phyloP scores from a whole-genome alignment of 2,888 invertebrate genomes.

The Drosophila eohydei region DNA sequence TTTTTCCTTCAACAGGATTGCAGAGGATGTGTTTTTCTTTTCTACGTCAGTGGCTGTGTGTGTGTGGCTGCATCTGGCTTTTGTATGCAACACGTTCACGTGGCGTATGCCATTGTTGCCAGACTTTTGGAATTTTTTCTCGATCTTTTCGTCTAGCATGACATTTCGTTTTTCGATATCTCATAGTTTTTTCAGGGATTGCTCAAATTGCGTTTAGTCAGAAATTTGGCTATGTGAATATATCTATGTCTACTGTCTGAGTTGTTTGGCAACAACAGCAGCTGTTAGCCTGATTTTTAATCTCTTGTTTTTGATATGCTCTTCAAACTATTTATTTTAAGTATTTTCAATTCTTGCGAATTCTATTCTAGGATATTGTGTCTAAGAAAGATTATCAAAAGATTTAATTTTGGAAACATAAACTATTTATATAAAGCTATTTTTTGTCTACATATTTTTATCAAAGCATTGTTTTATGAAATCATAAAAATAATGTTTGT shows the following conservation, averaged over 20 bases:
- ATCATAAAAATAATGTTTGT: not conserved
- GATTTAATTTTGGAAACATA: not conserved
- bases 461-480: too few species aligned
- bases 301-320: slow-evolving; percentile 24
- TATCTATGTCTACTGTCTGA: not conserved
- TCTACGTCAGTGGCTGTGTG: not conserved
- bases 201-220: slow-evolving; percentile 49
- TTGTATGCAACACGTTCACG: slow-evolving; percentile 71
- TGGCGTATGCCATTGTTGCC: slow-evolving; percentile 51
- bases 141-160: slow-evolving; percentile 36
- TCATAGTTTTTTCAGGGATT: slow-evolving; percentile 41
- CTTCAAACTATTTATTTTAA: slow-evolving; percentile 5
- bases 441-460: too few species aligned
- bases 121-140: slow-evolving; percentile 39
- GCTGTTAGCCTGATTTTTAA: slow-evolving; percentile 44
- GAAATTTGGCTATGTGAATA: slow-evolving; percentile 26
- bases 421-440: not conserved
- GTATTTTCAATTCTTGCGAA: slow-evolving; percentile 3
- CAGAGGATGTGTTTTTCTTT: slow-evolving; percentile 46
- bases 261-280: slow-evolving; percentile 48
- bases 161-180: slow-evolving; percentile 60
- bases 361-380: not conserved
- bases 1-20: slow-evolving; percentile 37
- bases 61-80: slow-evolving; percentile 43
- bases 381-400: not conserved